phyloP scores from a whole-genome alignment of 2,797 vertebrate species.

The Steatocranus sp. region DNA sequence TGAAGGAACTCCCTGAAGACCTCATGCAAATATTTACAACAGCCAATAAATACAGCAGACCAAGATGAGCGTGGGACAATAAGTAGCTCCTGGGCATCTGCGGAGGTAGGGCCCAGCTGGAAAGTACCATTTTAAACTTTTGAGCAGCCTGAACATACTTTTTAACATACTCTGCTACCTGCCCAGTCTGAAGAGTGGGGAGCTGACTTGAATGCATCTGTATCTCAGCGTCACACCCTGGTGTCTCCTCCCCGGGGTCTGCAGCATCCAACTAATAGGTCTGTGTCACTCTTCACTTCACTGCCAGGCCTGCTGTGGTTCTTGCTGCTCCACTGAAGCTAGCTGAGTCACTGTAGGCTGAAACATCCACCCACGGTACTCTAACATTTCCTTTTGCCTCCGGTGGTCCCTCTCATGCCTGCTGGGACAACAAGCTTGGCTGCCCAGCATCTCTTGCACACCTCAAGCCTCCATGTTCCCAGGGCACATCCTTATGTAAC shows the following conservation, averaged over 20 bases:
- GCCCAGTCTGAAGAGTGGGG: neutral
- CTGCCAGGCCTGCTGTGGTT: neutral
- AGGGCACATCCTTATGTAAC: conserved; percentile 32
- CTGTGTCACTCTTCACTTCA: neutral
- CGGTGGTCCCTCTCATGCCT: conserved; percentile 30
- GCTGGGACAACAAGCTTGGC: conserved; percentile 39
- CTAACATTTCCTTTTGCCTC: conserved; percentile 10
- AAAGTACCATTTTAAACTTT: neutral
- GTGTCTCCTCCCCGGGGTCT: neutral
- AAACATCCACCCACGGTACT: conserved; percentile 15
- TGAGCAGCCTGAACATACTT: neutral
- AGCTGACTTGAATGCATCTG: neutral
- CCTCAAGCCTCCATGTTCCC: conserved; percentile 35
- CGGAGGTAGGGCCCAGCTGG: neutral
- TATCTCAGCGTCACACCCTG: neutral
- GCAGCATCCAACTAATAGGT: neutral
- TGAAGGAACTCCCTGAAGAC: conserved; percentile 44
- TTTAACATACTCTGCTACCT: neutral
- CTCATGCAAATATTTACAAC: conserved; percentile 55
- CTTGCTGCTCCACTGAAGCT: conserved; percentile 3
- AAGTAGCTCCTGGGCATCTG: conserved; percentile 5
- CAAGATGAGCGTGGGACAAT: neutral
- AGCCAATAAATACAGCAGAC: conserved; percentile 46
- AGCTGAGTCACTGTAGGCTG: conserved; percentile 10
- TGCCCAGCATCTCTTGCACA: conserved; percentile 4